phyloP scores from a whole-genome alignment of 2,113 vertebrate species.

The Helogale parvula region DNA sequence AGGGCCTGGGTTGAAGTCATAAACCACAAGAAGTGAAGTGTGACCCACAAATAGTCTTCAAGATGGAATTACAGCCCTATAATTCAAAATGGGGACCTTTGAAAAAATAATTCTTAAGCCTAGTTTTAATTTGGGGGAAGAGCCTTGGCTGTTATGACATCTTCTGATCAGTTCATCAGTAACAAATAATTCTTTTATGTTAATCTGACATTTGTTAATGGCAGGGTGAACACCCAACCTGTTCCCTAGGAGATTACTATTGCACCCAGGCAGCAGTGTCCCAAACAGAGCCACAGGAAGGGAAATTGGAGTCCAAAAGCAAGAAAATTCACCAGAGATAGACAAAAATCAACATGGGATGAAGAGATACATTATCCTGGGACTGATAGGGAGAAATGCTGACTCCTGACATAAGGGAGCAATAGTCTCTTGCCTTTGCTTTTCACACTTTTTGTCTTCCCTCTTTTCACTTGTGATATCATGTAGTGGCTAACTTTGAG shows the following conservation, averaged over 20 bases:
- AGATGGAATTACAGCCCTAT: slow-evolving; percentile 61
- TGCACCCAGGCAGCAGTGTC: background rate
- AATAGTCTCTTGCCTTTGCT: background rate
- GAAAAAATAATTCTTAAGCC: slow-evolving; percentile 58
- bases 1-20: slow-evolving; percentile 69
- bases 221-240: background rate
- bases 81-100: slow-evolving; percentile 57
- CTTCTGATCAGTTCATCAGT: slow-evolving; percentile 27
- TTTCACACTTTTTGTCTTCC: background rate
- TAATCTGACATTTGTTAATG: background rate
- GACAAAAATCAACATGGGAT: background rate
- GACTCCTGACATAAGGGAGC: background rate
- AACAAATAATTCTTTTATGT: background rate
- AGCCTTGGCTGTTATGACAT: background rate
- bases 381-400: background rate
- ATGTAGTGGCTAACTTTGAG: slow-evolving; percentile 22
- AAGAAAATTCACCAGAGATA: background rate
- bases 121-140: slow-evolving; percentile 8
- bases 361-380: background rate
- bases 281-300: background rate
- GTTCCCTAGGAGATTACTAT: background rate
- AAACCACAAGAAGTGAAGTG: slow-evolving; percentile 73
- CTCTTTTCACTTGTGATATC: background rate
- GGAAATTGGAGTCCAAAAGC: background rate
- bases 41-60: slow-evolving; percentile 68